A percentile compares a stretch with the other conserved stretches of the same genome.
These are phyloP conservation scores for Channa striata DNA, from an alignment of 2,797 vertebrate genomes.

Conservation along the genomic window DNA sequence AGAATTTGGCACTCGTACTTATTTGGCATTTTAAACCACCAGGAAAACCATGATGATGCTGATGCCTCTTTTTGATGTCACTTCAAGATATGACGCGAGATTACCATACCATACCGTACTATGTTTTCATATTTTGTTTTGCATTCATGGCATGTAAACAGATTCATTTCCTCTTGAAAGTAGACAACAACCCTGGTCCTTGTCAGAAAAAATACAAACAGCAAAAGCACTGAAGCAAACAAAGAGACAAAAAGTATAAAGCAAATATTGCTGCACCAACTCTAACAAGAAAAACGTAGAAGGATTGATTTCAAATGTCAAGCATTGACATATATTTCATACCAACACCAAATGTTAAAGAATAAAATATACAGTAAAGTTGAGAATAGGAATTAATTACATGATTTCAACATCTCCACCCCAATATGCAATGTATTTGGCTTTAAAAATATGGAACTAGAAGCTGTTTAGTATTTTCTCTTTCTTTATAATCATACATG, in stretches of 20 bases:
- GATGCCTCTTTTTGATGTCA: constrained; percentile 77
- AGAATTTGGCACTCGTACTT: constrained; percentile 85
- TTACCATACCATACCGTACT: constrained; percentile 68
- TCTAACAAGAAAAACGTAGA: constrained; percentile 90
- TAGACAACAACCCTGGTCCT: constrained; percentile 75
- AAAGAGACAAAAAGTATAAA: constrained; percentile 63
- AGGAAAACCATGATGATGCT: constrained; percentile 67
- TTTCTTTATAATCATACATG: constrained; percentile 85
- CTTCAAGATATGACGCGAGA: constrained; percentile 73
- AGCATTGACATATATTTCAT: constrained; percentile 95
- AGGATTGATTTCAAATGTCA: constrained; percentile 94
- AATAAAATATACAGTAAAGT: constrained; percentile 96
- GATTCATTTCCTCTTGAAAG: constrained; percentile 67
- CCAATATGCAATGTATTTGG: constrained; percentile 93
- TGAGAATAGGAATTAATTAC: constrained; percentile 98
- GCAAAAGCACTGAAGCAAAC: constrained; percentile 80
- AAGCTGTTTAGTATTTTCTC: constrained; percentile 85
- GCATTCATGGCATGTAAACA: constrained; percentile 79
- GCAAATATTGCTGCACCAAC: constrained; percentile 69
- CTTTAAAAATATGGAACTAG: constrained; percentile 94
- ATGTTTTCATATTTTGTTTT: constrained; percentile 56
- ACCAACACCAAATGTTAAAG: constrained; percentile 98
- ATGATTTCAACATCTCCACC: constrained; percentile 88
- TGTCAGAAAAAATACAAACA: constrained; percentile 78
- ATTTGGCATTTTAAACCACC: constrained; percentile 83